Evolutionary conservation across 2,113 vertebrate genomes (phyloP), one percentile per base, ranked within the genome.

Genomic region (Cinclus mexicanus): DNA sequence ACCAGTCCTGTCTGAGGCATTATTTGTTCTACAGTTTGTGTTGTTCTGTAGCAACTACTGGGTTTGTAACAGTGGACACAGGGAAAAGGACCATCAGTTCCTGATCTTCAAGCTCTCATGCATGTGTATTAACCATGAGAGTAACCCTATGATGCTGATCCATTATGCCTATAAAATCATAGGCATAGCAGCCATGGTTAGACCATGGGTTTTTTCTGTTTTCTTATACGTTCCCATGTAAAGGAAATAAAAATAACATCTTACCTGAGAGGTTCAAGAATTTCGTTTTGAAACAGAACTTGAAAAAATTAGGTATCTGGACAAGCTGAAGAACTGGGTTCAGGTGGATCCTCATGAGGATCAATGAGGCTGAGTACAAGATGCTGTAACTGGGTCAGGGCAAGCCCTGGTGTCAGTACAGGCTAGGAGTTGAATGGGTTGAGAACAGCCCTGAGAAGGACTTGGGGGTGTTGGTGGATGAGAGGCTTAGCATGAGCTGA

Each of bases 401-500:
- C 59, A 52, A 7, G 3, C 6, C 41, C 10, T 7, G 2, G 2
- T 49, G 41, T 50, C 33, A 37, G 0, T 19, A 14, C 17, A 61
- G 75, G 25, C 41, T 60, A 41, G 18, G 25, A n/a, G 29, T 23
- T 50, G 7, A 68, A 19, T 12, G 69, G 33, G 24, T 24, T 29
- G 14, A 68, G 28, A 71, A 14, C 24, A 72, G n/a, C 39, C 12
- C n/a, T 68, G 63, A 4, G 37, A 57, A 76, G 64, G 31, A 33
- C 44, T 49, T 72, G 42, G 19, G 16, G 4, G 0, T 59, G 8
- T 59, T 55, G 28, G 8, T 84, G 28, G 24, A 5, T 55, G 25
- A 68, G 16, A 78, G 47, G 29, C 29, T 83, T 29, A 31, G 24
- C 14, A 3, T 35, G 9, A 76, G 20, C 26, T 1, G 0, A 29